Conservation (phyloP, 2,113 vertebrate species). For the Meriones unguiculatus region DNA sequence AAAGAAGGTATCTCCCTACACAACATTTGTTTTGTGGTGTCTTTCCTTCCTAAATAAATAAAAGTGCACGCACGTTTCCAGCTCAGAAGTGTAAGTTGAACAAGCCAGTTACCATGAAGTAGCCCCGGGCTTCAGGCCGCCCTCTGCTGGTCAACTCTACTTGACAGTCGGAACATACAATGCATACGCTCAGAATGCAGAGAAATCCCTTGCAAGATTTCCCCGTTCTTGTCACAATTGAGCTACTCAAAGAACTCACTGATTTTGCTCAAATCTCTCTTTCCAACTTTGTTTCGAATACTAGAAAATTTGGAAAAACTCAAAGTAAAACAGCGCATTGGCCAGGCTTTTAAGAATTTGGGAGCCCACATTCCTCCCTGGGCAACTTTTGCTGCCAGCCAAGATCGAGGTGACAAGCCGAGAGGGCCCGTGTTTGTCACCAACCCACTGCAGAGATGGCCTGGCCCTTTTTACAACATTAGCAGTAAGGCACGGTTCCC, state of each 20-base stretch:
- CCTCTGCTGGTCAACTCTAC: background rate
- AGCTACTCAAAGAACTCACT: background rate
- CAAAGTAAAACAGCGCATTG: background rate
- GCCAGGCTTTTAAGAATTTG: conserved; percentile 16
- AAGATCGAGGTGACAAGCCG: background rate
- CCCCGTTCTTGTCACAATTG: background rate
- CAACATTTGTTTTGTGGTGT: background rate
- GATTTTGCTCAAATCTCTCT: background rate
- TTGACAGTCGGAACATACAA: background rate
- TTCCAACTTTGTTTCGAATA: conserved; percentile 8
- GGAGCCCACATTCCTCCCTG: background rate
- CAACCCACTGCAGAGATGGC: background rate
- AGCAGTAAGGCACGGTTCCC: background rate
- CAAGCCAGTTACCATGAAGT: background rate
- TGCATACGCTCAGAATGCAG: background rate
- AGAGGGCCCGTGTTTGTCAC: background rate
- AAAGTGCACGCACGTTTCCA: background rate
- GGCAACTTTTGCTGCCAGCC: background rate
- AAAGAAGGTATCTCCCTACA: background rate
- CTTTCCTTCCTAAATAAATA: conserved; percentile 1
- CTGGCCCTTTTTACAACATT: background rate
- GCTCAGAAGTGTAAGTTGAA: background rate
- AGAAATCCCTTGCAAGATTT: background rate
- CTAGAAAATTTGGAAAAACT: conserved; percentile 3
- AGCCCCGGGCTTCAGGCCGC: background rate